Evolutionary conservation across 2,888 invertebrate genomes (phyloP), one percentile per base, ranked within the genome.

Genomic region (Empis stercorea): DNA sequence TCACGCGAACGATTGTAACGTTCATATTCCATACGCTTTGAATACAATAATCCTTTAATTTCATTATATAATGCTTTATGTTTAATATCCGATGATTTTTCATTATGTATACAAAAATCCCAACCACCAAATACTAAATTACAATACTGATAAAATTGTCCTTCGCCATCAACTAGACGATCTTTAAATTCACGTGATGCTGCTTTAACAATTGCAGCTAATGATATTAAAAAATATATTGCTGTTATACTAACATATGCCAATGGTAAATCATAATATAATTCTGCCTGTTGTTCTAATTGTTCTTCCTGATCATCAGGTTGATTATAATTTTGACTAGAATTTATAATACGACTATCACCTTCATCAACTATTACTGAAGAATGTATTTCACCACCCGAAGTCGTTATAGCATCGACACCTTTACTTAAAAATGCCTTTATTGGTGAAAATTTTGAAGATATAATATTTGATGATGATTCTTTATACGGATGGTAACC

Each of bases 61-160:
- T 88, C 87, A 55, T 83, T 81, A 57, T 73, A 81, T 3, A 88
- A 62, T 1, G 84, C 87, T 56, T 81, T 83, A 55, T 87, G 85
- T 61, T 89, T 89, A 5, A 85, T 81, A 53, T 71, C 73, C 0
- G 87, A 83, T 0, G 87, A 82, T 59, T 81, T 82, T 43, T 81
- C 81, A 56, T 88, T 86, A 44, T 82, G 81, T 47, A 91, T 84
- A 58, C 87, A 87, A 62, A 83, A 91, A 63, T 92, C 91, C 91
- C 92, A 91, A 0, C 87, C 86, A 0, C 85, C 84, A 56, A 92
- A 91, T 3, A 89, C 76, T 41, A 87, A 65, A 66, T 87, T 89
- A 56, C 87, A 87, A 61, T 87, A 91, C 61, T 80, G 78, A 61
- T 87, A 86, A 59, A 84, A 84, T 56, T 84, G 84, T 0, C 86